phyloP scores from a whole-genome alignment of 1,140 invertebrate species.

The Drosophila lini region DNA sequence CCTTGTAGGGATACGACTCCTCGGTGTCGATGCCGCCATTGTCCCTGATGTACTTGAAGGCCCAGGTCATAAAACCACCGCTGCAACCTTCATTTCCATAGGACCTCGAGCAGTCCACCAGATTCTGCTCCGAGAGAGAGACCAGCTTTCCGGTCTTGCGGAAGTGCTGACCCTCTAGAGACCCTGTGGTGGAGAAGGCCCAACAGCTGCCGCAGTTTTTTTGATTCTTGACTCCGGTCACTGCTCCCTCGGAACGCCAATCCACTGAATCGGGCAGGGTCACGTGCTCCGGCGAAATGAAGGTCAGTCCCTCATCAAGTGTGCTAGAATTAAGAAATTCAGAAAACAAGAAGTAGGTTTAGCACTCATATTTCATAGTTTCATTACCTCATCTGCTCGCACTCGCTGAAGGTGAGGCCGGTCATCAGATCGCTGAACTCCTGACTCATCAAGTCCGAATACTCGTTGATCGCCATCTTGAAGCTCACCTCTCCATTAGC shows the following conservation, averaged over 20 bases:
- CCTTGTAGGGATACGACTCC: conserved; percentile 7
- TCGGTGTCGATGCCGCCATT: conserved; percentile 14
- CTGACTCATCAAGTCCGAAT: background rate
- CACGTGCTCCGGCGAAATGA: background rate
- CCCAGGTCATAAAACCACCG: background rate
- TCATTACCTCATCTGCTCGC: background rate
- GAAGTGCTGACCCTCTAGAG: conserved; percentile 12
- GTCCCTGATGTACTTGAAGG: background rate
- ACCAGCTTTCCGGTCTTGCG: conserved; percentile 1
- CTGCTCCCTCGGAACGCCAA: background rate
- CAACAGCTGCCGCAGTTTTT: background rate
- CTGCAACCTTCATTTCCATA: background rate
- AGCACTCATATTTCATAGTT: background rate
- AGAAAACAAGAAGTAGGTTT: background rate
- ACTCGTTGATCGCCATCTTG: conserved; percentile 4
- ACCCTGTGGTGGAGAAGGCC: conserved; percentile 10
- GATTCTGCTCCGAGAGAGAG: conserved; percentile 9
- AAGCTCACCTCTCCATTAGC: background rate
- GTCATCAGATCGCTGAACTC: conserved; percentile 1
- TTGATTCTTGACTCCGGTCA: conserved; percentile 10
- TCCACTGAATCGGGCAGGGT: background rate
- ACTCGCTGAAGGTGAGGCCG: background rate
- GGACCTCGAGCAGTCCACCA: background rate
- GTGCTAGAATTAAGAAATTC: background rate
- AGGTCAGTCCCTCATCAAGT: background rate